Percentiles rank a stretch among this genome's conserved stretches.
Conservation (phyloP, 2,888 invertebrate species). For the Habrosyne pyritoides region DNA sequence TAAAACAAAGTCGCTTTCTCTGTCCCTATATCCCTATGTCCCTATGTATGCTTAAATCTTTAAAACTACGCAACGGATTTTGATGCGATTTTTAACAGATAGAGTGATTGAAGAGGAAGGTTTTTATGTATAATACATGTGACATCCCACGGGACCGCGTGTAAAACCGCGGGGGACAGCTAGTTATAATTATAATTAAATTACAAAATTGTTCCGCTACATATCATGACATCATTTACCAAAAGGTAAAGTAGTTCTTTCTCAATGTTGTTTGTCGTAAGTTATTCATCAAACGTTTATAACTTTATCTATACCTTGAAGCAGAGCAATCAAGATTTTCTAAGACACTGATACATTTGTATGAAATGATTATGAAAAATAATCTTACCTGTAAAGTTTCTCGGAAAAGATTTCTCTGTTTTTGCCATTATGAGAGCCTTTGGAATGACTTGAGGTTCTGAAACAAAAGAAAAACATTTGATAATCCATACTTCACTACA, state of each 20-base stretch:
- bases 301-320: neutral
- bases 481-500: constrained; percentile 14
- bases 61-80: no score
- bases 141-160: no score
- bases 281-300: neutral
- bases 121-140: no score
- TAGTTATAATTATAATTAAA: no score
- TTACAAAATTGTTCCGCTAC: no score
- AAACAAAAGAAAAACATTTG: constrained; percentile 42
- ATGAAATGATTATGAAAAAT: neutral
- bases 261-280: neutral
- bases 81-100: no score
- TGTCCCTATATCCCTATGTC: no score
- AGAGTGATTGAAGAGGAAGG: no score
- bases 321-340: neutral
- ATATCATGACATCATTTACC: no score
- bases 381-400: constrained; percentile 77
- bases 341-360: neutral
- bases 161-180: no score
- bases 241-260: neutral
- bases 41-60: no score
- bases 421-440: constrained; percentile 68
- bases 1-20: no score
- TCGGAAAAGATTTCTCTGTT: constrained; percentile 79
- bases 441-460: constrained; percentile 66